Percentiles rank a stretch among this genome's conserved stretches.
Conservation (phyloP, 2,113 vertebrate genomes). For the Nesospiza acunhae region DNA sequence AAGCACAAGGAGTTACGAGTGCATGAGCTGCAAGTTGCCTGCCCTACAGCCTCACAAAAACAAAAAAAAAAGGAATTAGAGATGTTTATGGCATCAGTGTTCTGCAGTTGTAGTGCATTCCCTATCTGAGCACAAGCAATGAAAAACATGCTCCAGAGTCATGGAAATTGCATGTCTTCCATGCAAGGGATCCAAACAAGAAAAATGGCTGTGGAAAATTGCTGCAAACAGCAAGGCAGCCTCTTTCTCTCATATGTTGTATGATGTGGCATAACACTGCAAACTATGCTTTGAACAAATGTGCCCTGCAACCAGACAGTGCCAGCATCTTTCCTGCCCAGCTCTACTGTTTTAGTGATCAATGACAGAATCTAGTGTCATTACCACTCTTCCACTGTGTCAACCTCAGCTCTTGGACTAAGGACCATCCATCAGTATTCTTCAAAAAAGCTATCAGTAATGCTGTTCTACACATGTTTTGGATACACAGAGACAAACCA, state of each 20-base stretch:
- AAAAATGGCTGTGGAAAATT: not conserved
- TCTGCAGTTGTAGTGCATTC: not conserved
- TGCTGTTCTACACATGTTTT: not conserved
- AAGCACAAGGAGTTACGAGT: not conserved
- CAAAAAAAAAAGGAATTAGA: not conserved
- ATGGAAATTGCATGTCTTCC: not conserved
- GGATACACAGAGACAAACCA: not conserved
- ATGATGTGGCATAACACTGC: not conserved
- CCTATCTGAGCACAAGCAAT: not conserved
- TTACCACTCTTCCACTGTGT: not conserved
- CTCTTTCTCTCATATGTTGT: not conserved
- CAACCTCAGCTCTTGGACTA: not conserved
- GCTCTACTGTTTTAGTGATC: not conserved
- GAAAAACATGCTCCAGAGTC: not conserved
- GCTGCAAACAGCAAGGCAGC: not conserved
- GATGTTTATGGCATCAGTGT: not conserved
- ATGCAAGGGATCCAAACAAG: not conserved
- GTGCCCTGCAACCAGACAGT: not conserved
- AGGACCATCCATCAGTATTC: not conserved
- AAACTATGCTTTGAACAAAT: not conserved
- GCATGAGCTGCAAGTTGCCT: not conserved
- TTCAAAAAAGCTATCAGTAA: not conserved
- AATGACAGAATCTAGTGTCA: not conserved
- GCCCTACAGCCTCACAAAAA: not conserved
- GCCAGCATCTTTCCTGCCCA: not conserved